Evolutionary conservation across 1,140 invertebrate species (phyloP).

Genomic region (Apocrypta bakeri): DNA sequence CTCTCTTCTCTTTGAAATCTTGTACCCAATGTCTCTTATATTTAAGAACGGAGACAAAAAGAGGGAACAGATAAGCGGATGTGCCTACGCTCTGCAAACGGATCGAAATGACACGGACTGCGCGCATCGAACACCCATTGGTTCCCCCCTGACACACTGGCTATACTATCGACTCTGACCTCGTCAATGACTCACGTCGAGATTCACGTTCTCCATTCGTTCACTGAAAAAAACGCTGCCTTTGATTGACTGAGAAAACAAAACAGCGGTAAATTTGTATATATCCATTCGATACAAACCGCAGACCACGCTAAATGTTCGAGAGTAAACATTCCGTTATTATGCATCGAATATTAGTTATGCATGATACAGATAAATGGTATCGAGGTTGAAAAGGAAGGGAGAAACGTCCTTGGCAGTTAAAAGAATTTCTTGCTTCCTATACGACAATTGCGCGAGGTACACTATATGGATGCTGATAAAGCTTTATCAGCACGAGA

Average conservation of each 20-base stretch:
- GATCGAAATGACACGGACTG: not conserved
- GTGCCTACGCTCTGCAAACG: not conserved
- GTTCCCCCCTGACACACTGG: not conserved
- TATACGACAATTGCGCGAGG: too few relatives aligned
- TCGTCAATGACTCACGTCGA: slow-evolving; percentile 9
- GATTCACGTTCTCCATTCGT: not conserved
- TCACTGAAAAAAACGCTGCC: not conserved
- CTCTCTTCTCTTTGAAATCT: not conserved
- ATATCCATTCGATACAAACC: not conserved
- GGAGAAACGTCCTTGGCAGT: not conserved
- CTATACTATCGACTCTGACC: not conserved
- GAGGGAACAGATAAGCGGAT: too few relatives aligned
- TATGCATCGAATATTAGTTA: not conserved
- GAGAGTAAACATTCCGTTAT: not conserved
- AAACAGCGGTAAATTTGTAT: not conserved
- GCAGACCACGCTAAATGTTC: not conserved
- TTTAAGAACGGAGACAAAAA: too few relatives aligned
- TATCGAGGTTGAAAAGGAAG: not conserved
- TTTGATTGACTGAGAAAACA: not conserved
- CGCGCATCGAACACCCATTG: not conserved
- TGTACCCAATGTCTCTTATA: too few relatives aligned
- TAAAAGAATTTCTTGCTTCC: slow-evolving; percentile 13
- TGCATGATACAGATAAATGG: not conserved
- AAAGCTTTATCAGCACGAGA: not conserved
- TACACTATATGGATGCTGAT: not conserved